These are phyloP conservation scores for Haemorhous mexicanus DNA, from an alignment of 2,113 vertebrate genomes.

Conservation along the genomic window DNA sequence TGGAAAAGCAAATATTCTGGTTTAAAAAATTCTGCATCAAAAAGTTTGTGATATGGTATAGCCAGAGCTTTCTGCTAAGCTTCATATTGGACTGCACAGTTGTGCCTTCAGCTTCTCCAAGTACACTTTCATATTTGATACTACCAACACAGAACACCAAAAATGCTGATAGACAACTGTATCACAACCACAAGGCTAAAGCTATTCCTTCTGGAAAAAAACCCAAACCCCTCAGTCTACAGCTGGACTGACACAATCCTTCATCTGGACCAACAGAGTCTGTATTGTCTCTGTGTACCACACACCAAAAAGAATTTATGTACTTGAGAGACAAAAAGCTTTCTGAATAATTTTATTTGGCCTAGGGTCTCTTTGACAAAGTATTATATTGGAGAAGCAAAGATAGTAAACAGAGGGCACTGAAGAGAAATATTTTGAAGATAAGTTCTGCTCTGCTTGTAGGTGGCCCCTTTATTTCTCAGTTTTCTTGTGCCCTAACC, in stretches of 20 bases:
- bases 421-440: neutral
- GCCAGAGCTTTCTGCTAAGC: neutral
- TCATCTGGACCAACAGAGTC: neutral
- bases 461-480: neutral
- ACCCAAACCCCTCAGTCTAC: neutral
- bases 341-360: neutral
- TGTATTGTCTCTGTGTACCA: neutral
- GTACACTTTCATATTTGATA: neutral
- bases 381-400: neutral
- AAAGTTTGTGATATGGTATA: neutral
- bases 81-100: neutral
- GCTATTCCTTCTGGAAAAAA: neutral
- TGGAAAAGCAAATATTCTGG: neutral
- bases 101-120: neutral
- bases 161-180: neutral
- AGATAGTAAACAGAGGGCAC: neutral
- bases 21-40: neutral
- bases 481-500: neutral
- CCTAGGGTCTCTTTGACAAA: neutral
- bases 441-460: neutral
- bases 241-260: neutral
- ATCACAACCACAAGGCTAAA: neutral
- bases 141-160: neutral
- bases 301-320: neutral
- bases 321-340: neutral